Conservation (phyloP, 2,797 vertebrate species). For the Pseudochirops cupreus region DNA sequence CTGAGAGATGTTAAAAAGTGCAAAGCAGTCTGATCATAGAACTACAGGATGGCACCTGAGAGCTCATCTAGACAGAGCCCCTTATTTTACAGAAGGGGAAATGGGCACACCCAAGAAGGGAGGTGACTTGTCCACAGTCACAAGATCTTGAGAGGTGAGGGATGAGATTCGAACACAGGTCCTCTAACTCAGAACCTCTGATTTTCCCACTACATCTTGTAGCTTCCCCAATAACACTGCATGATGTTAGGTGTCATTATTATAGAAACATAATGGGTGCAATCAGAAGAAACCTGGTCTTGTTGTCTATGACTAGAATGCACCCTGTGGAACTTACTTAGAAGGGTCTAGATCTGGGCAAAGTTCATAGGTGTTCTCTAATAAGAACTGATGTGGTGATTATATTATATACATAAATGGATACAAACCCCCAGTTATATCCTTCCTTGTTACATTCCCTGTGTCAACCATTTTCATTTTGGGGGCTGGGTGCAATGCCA, state of each 20-base stretch:
- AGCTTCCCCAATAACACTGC: not conserved
- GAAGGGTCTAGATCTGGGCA: not conserved
- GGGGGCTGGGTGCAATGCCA: not conserved
- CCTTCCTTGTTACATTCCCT: not conserved
- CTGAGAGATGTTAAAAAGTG: not conserved
- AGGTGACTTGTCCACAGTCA: not conserved
- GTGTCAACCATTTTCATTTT: not conserved
- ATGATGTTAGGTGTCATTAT: not conserved
- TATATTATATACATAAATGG: not conserved
- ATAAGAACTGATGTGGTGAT: not conserved
- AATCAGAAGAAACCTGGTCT: not conserved
- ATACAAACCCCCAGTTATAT: not conserved
- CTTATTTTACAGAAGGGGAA: conserved; percentile 2
- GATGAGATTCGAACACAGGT: not conserved
- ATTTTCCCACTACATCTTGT: not conserved
- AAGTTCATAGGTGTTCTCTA: not conserved
- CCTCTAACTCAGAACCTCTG: not conserved
- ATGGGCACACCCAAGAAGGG: conserved; percentile 5
- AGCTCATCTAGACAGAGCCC: not conserved
- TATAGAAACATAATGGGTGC: not conserved
- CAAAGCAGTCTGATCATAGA: not conserved
- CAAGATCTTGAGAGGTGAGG: not conserved
- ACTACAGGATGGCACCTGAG: not conserved
- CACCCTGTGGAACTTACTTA: not conserved
- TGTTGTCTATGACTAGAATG: not conserved